These are phyloP conservation scores for Syrphus vitripennis DNA, from an alignment of 2,888 invertebrate species.

Conservation along the genomic window DNA sequence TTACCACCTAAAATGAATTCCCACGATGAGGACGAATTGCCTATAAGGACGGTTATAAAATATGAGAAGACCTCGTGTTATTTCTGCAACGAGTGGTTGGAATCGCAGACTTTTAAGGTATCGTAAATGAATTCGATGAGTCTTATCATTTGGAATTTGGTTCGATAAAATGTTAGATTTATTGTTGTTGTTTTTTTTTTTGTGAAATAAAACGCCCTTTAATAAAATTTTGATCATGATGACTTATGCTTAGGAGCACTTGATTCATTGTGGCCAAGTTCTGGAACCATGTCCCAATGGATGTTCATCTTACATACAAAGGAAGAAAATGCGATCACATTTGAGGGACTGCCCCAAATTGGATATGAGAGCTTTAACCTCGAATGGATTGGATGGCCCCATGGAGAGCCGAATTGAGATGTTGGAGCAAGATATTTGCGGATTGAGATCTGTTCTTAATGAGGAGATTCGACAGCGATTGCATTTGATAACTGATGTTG, in stretches of 20 bases:
- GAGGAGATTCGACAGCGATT: conserved; percentile 80
- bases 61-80: conserved; percentile 84
- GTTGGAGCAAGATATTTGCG: conserved; percentile 77
- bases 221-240: conserved; percentile 3
- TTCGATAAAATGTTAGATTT: conserved; percentile 22
- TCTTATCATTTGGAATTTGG: conserved; percentile 24
- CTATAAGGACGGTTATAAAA: conserved; percentile 78
- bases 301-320: conserved; percentile 87
- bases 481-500: conserved; percentile 80
- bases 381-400: conserved; percentile 72
- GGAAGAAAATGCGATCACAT: conserved; percentile 85
- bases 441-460: conserved; percentile 78
- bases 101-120: conserved; percentile 86
- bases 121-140: conserved; percentile 14
- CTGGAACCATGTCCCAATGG: conserved; percentile 87
- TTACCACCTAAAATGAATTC: conserved; percentile 34
- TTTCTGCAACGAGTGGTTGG: conserved; percentile 86
- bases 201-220: conserved; percentile 52
- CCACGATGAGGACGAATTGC: conserved; percentile 31
- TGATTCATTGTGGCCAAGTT: conserved; percentile 87
- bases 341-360: conserved; percentile 81
- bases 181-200: not conserved
- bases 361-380: conserved; percentile 57
- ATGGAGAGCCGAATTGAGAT: conserved; percentile 75
- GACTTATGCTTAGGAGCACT: conserved; percentile 83